Conservation (phyloP, 1,140 invertebrate genomes). For the Drosophila hydei region DNA sequence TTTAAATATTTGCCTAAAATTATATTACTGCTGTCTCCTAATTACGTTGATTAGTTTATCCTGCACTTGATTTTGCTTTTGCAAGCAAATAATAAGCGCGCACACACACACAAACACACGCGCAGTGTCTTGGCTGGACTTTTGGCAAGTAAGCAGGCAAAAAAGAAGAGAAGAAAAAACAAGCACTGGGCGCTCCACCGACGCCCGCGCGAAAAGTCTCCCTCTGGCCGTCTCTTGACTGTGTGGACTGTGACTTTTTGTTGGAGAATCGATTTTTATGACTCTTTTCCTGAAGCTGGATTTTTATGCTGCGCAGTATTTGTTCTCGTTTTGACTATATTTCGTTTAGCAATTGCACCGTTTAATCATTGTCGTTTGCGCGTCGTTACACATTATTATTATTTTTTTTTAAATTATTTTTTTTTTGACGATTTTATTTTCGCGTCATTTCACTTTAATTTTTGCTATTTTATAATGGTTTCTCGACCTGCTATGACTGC, state of each 20-base stretch:
- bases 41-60: constrained; percentile 58
- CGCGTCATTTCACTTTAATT: constrained; percentile 57
- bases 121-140: constrained; percentile 28
- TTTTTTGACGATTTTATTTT: constrained; percentile 63
- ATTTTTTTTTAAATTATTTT: constrained; percentile 42
- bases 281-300: constrained; percentile 62
- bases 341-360: constrained; percentile 31
- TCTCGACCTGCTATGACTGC: constrained; percentile 48
- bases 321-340: constrained; percentile 2
- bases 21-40: constrained; percentile 52
- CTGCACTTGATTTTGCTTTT: constrained; percentile 54
- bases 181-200: constrained; percentile 53
- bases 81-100: constrained; percentile 50
- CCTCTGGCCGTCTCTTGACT: constrained; percentile 34
- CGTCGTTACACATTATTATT: constrained; percentile 39
- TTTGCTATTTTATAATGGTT: constrained; percentile 59
- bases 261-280: constrained; percentile 82
- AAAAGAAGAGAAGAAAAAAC: constrained; percentile 50
- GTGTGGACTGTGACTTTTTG: constrained; percentile 62
- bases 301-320: constrained; percentile 40
- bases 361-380: constrained; percentile 44
- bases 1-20: constrained; percentile 62
- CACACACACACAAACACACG: constrained; percentile 13
- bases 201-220: constrained; percentile 70
- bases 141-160: constrained; percentile 55